Conservation (phyloP, 35 echinoderm and acorn worm genomes). For the Lytechinus variegatus region DNA sequence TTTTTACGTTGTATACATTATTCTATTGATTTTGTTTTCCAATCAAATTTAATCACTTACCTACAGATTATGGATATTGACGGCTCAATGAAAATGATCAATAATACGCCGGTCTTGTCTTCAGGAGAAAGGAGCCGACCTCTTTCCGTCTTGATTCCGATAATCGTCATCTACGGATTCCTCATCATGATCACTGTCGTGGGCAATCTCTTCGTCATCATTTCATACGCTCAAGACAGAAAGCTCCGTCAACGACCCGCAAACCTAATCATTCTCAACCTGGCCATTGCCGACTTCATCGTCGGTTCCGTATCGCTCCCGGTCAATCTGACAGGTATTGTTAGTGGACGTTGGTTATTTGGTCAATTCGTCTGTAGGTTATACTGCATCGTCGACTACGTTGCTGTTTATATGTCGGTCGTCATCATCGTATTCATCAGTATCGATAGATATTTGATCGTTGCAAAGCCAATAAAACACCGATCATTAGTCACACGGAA, state of each 20-base stretch:
- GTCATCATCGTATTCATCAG: slow-evolving; percentile 61
- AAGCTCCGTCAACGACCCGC: slow-evolving; percentile 52
- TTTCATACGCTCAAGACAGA: slow-evolving; percentile 44
- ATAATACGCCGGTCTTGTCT: neutral
- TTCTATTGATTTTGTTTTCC: too few relatives aligned
- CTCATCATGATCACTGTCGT: slow-evolving; percentile 32
- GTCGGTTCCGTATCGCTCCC: slow-evolving; percentile 59
- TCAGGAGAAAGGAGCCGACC: neutral
- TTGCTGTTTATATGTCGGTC: neutral
- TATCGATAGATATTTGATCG: slow-evolving; percentile 66
- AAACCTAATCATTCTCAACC: slow-evolving; percentile 63
- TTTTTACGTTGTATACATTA: too few relatives aligned
- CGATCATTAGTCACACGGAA: slow-evolving; percentile 23
- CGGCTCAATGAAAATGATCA: too few relatives aligned
- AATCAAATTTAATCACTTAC: too few relatives aligned
- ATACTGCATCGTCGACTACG: slow-evolving; percentile 52
- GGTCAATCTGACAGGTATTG: slow-evolving; percentile 25
- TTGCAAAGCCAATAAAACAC: slow-evolving; percentile 55
- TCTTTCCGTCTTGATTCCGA: neutral
- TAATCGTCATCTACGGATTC: neutral
- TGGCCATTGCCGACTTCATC: slow-evolving; percentile 57
- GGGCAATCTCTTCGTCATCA: slow-evolving; percentile 57
- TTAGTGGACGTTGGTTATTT: slow-evolving; percentile 43
- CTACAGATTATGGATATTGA: too few relatives aligned
- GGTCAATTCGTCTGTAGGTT: slow-evolving; percentile 63